These are phyloP conservation scores for Dipodomys merriami DNA, from an alignment of 2,113 vertebrate species.

Conservation along the genomic window DNA sequence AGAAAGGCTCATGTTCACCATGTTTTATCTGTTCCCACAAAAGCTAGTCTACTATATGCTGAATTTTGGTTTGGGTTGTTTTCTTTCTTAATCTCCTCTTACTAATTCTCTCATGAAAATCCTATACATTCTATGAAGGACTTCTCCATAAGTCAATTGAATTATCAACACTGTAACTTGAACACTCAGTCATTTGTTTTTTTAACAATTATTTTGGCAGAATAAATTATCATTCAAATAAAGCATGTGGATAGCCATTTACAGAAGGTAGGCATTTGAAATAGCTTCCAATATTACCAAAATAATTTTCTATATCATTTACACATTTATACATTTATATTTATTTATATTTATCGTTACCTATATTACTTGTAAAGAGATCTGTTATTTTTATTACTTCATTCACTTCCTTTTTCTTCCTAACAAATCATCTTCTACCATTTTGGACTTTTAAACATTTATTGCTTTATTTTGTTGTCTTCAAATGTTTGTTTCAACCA, in stretches of 20 bases:
- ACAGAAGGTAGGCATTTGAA: not conserved
- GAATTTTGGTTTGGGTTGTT: not conserved
- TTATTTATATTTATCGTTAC: too few species aligned
- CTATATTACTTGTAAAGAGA: too few species aligned
- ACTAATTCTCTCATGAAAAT: not conserved
- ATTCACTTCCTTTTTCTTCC: not conserved
- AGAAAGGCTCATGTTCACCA: not conserved
- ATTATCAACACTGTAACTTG: not conserved
- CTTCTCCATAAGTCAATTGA: not conserved
- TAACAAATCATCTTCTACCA: not conserved
- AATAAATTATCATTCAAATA: not conserved
- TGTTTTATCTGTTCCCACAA: not conserved
- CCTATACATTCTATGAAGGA: not conserved
- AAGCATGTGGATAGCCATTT: not conserved
- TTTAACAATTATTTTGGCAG: not conserved
- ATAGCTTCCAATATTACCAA: not conserved
- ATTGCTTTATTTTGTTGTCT: too few species aligned
- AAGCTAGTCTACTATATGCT: fast-evolving
- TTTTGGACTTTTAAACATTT: too few species aligned
- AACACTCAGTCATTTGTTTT: not conserved
- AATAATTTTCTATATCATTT: too few species aligned
- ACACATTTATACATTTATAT: too few species aligned
- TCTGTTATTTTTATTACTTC: too few species aligned
- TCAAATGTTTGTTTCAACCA: too few species aligned
- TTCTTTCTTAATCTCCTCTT: not conserved